phyloP scores from a whole-genome alignment of 2,113 vertebrate genomes.

The Ammodytes dubius region DNA sequence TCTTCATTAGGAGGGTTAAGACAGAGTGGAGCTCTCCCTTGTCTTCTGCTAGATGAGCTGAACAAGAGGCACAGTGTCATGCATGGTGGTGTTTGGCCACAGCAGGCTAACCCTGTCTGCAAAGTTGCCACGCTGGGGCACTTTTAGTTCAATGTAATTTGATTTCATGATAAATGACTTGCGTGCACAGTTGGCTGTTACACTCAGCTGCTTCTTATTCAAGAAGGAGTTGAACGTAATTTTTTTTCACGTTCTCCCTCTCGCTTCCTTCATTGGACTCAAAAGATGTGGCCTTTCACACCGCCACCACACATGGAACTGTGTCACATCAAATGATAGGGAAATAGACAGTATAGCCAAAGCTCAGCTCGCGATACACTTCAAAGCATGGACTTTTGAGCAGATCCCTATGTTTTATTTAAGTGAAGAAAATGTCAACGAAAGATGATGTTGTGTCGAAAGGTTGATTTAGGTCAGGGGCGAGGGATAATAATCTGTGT shows the following conservation, averaged over 20 bases:
- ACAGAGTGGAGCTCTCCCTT: conserved; percentile 70
- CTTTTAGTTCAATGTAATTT: conserved; percentile 76
- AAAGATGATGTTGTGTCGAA: conserved; percentile 5
- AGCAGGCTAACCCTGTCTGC: conserved; percentile 56
- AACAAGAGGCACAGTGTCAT: conserved; percentile 78
- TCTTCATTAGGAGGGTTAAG: conserved; percentile 76
- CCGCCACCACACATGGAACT: conserved; percentile 54
- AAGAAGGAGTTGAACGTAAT: conserved; percentile 57
- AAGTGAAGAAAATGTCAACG: conserved; percentile 3
- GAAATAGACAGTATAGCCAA: conserved; percentile 30
- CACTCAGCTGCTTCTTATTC: conserved; percentile 61
- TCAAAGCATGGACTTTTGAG: not conserved
- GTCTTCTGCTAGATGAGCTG: conserved; percentile 55
- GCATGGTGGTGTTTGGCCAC: conserved; percentile 63
- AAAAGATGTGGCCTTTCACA: conserved; percentile 57
- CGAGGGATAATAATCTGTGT: not conserved
- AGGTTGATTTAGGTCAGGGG: conserved; percentile 25
- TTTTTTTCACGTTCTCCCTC: not conserved
- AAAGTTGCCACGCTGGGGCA: conserved; percentile 74
- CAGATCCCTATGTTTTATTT: not conserved
- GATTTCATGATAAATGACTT: conserved; percentile 78
- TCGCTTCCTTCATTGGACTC: conserved; percentile 51
- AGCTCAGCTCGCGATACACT: conserved; percentile 1
- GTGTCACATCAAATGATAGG: conserved; percentile 48
- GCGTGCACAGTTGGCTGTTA: conserved; percentile 70